Evolutionary conservation across 2,113 vertebrate genomes (phyloP), one percentile per base, ranked within the genome.

Genomic region (Murina feae): DNA sequence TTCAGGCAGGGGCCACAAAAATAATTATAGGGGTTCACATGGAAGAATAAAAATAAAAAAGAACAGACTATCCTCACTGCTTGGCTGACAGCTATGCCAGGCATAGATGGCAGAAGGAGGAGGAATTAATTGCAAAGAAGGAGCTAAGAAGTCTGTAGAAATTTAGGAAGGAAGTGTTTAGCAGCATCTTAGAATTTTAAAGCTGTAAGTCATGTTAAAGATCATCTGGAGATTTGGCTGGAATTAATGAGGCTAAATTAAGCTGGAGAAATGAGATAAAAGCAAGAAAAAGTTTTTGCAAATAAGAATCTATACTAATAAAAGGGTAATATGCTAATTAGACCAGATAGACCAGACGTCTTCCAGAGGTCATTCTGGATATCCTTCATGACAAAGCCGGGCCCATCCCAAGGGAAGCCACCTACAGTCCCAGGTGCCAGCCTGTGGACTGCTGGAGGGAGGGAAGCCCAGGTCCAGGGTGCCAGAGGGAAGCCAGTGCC

Each of bases 231-330:
- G 90, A 65, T 71, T 86, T 94, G 58, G 68, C 71, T 96, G 58
- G 95, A 96, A 97, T 97, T 96, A 94, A 97, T 95, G 90, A 97
- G 90, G 58, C 66, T 95, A 96, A 97, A 94, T 96, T 94, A 96
- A 97, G 88, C 68, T 25, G 1, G 37, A 63, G 37, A 82, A 95
- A 85, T 83, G 21, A 90, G 42, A 89, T 86, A 28, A 95, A 90
- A 47, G 20, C 42, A 92, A 87, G 74, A 91, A 87, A 93, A 93
- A 18, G 9, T 47, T 49, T 76, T 25, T 94, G 16, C 44, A 94
- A 88, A 82, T 7, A 28, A 90, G 39, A 86, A 39, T 58, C 21
- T 58, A 58, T 58, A 58, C 8, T 58, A 58, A 58, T 58, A 58
- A 58, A 60, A 60, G 25, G 58, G 20, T 28, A 60, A 28, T 28